Evolutionary conservation across 2,797 vertebrate genomes (phyloP), one percentile per base, ranked within the genome.

Genomic region (Menidia menidia): DNA sequence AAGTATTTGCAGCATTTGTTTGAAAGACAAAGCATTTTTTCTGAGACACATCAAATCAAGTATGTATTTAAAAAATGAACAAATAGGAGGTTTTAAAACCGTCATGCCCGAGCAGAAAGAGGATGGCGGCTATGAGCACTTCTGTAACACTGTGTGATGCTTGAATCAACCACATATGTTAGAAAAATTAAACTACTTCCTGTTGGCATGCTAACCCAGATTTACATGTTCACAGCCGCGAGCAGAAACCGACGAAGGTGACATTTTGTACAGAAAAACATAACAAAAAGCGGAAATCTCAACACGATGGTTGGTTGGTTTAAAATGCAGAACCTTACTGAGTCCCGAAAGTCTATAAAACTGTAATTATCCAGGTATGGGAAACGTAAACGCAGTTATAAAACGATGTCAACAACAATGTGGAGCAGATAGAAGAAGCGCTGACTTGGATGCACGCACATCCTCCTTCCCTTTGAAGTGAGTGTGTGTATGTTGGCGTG

Each of bases 401-500:
- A 60, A 56, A 25, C 7, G 18, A 60, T 44, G 18, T 60, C 63
- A 77, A 68, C 63, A 70, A 67, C 12, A 48, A 54, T 33, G 60
- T 69, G 75, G 72, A 65, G 71, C n/a, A 81, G 53, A 57, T 44
- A 57, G 52, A 60, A 69, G 42, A 78, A 63, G 44, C 50, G 13
- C 51, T 60, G 32, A 64, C 30, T 64, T 39, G 48, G 44, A 81
- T 45, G 57, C 65, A 70, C 65, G 60, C 55, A 76, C 77, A 71
- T 67, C 64, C 61, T 60, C 47, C 75, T 86, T 87, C 86, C 47
- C 75, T 86, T 87, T 87, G 82, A 87, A 82, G 79, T 82, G 62
- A 39, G 72, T 60, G 77, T 84, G 69, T 87, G 75, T 81, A 41
- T 81, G 81, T 80, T 89, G 84, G 85, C 60, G 80, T 85, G 83